Evolutionary conservation across 2,888 invertebrate genomes (phyloP).

Genomic region (Acrobasis repandana): DNA sequence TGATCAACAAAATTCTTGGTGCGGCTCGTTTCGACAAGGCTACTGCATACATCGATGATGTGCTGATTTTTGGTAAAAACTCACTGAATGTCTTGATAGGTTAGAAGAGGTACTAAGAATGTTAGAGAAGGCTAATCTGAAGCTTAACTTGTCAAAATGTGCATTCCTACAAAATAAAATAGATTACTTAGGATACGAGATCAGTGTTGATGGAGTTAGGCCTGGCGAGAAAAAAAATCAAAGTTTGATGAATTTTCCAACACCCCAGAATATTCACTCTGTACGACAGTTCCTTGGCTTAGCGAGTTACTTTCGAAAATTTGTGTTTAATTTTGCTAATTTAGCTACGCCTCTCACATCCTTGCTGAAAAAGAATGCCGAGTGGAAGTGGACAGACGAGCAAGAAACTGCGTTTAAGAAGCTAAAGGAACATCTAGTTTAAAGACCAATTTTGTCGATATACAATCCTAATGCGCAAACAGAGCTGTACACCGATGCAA

Average conservation of each 20-base stretch:
- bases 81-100: constrained; percentile 1
- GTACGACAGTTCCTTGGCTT: constrained; percentile 45
- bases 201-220: constrained; percentile 32
- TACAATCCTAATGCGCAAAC: constrained; percentile 37
- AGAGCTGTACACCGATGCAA: constrained; percentile 34
- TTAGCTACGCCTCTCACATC: constrained; percentile 32
- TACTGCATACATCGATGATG: constrained; percentile 18
- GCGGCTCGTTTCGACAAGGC: constrained; percentile 12
- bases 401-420: constrained; percentile 26
- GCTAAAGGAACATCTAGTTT: constrained; percentile 27
- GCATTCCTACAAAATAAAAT: constrained; percentile 36
- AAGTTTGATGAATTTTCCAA: constrained; percentile 39
- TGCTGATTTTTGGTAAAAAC: constrained; percentile 1
- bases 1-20: background rate
- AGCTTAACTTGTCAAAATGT: constrained; percentile 42
- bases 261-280: constrained; percentile 39
- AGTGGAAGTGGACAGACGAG: constrained; percentile 29
- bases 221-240: constrained; percentile 16
- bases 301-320: constrained; percentile 22
- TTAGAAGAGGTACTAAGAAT: background rate
- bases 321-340: constrained; percentile 34
- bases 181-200: constrained; percentile 44
- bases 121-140: constrained; percentile 35
- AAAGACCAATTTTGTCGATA: constrained; percentile 37
- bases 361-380: constrained; percentile 25